Conservation (phyloP, 2,888 invertebrate genomes). For the Notodonta dromedarius region DNA sequence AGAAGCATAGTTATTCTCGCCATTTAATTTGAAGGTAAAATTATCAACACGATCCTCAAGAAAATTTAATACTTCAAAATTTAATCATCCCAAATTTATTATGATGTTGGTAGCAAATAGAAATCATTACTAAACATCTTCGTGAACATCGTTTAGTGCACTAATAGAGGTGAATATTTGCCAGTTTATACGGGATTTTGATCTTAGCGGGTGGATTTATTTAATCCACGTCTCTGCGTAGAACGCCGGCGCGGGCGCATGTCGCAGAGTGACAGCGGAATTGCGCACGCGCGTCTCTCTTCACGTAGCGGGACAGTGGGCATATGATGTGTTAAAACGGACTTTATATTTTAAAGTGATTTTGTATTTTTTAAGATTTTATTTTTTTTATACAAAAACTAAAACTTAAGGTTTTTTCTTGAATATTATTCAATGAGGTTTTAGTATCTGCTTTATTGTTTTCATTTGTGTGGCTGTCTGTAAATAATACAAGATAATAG, state of each 20-base stretch:
- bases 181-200: conserved; percentile 64
- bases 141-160: conserved; percentile 36
- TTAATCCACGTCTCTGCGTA: conserved; percentile 60
- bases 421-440: too few species aligned
- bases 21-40: too few species aligned
- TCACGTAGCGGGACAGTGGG: conserved; percentile 53
- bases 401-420: too few species aligned
- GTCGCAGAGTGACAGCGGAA: conserved; percentile 53
- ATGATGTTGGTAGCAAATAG: conserved; percentile 18
- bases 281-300: conserved; percentile 63
- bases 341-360: conserved; percentile 7
- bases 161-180: conserved; percentile 47
- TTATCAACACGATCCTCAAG: too few species aligned
- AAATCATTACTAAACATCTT: conserved; percentile 27
- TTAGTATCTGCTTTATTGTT: too few species aligned
- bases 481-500: too few species aligned
- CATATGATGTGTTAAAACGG: conserved; percentile 46
- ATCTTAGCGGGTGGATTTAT: conserved; percentile 70
- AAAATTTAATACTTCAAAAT: too few species aligned
- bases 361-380: too few species aligned
- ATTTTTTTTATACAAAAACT: too few species aligned
- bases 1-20: too few species aligned
- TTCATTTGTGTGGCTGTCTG: too few species aligned
- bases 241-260: conserved; percentile 48
- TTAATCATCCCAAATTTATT: background rate